A percentile compares a stretch with the other conserved stretches of the same genome.
Evolutionary conservation across 2,888 invertebrate genomes (phyloP).

Genomic region (Diarsia mendica): DNA sequence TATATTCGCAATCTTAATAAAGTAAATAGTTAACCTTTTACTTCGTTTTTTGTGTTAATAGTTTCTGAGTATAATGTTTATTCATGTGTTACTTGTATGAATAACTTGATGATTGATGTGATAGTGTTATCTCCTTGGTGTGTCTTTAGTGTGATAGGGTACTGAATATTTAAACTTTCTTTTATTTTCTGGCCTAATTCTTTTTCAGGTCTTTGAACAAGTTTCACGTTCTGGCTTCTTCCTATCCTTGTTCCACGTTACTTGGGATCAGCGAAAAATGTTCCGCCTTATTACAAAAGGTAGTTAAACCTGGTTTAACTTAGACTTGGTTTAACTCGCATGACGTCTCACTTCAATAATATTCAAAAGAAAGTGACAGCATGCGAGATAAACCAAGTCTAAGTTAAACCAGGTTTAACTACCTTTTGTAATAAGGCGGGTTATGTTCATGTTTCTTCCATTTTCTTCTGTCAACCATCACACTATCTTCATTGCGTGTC

Average conservation of each 20-base stretch:
- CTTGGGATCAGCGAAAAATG: neutral
- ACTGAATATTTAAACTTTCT: neutral
- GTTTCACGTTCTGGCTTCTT: neutral
- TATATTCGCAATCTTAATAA: constrained; percentile 23
- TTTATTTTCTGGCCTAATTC: too few relatives aligned
- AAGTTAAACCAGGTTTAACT: too few relatives aligned
- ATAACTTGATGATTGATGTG: neutral
- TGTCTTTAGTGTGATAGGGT: neutral
- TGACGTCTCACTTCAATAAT: too few relatives aligned
- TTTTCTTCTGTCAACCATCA: neutral
- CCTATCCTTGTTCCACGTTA: neutral
- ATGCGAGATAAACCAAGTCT: too few relatives aligned
- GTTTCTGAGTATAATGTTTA: neutral
- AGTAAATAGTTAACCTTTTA: constrained; percentile 37
- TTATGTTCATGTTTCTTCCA: too few relatives aligned
- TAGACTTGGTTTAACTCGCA: too few relatives aligned
- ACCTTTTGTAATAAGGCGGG: too few relatives aligned
- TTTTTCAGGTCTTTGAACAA: neutral
- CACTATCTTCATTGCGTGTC: too few relatives aligned
- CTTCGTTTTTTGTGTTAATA: neutral
- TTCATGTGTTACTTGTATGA: neutral
- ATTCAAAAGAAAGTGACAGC: too few relatives aligned
- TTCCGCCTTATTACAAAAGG: too few relatives aligned
- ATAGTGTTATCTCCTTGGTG: neutral
- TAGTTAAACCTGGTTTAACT: too few relatives aligned